A percentile compares a stretch with the other conserved stretches of the same genome.
Conservation (phyloP, 2,797 vertebrate genomes). For the Acipenser transmontanus region DNA sequence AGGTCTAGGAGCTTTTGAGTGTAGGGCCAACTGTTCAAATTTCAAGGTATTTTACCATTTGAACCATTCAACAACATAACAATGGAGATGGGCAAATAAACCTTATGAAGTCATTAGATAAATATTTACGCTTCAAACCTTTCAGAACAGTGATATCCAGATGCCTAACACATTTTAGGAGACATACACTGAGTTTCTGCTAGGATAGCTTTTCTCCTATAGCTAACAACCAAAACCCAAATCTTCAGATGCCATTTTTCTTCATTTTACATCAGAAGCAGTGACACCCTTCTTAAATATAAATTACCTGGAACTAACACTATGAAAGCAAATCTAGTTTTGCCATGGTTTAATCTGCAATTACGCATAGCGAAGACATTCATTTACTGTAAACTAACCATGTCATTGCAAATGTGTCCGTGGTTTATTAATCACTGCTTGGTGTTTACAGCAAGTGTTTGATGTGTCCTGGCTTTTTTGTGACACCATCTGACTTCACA, state of each 20-base stretch:
- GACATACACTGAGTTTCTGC: slow-evolving; percentile 4
- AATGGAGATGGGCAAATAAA: not conserved
- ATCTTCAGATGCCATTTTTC: slow-evolving; percentile 1
- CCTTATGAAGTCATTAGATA: slow-evolving; percentile 12
- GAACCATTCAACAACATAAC: not conserved
- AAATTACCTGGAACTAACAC: slow-evolving; percentile 11
- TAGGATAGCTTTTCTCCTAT: not conserved
- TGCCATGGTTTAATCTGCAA: slow-evolving; percentile 16
- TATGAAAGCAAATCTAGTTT: slow-evolving; percentile 15
- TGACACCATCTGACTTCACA: slow-evolving; percentile 3
- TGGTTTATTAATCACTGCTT: slow-evolving; percentile 7
- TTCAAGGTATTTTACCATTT: not conserved
- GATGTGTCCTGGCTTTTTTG: slow-evolving; percentile 7
- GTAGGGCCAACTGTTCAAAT: no score
- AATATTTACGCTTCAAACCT: slow-evolving; percentile 11
- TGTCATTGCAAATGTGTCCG: slow-evolving; percentile 14
- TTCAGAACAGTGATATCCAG: slow-evolving; percentile 1
- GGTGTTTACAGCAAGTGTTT: slow-evolving; percentile 8
- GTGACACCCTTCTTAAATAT: slow-evolving; percentile 9
- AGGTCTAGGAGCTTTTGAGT: no score
- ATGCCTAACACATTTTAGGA: slow-evolving; percentile 1
- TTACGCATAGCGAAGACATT: slow-evolving; percentile 15
- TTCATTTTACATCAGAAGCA: slow-evolving; percentile 5
- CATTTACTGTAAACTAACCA: slow-evolving; percentile 15
- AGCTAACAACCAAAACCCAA: not conserved